Evolutionary conservation across 2,888 invertebrate species (phyloP).

Genomic region (Platycheirus rosarum): DNA sequence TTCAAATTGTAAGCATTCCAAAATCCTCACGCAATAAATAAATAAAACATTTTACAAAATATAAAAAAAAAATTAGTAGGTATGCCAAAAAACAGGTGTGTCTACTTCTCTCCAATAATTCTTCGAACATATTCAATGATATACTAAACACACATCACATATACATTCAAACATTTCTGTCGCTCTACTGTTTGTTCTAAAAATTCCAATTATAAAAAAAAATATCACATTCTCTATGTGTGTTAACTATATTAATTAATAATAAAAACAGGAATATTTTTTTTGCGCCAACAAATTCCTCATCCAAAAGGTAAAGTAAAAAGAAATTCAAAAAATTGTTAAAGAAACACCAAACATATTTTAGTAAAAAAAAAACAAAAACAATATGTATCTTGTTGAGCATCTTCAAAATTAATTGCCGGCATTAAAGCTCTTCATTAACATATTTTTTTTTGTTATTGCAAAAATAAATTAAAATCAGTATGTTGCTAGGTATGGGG

Average conservation of each 20-base stretch:
- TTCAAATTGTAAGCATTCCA: slow-evolving; percentile 49
- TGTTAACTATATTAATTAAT: slow-evolving; percentile 72
- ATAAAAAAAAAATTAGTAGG: slow-evolving; percentile 26
- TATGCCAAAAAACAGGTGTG: slow-evolving; percentile 67
- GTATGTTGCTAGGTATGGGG: slow-evolving; percentile 4
- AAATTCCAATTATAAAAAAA: slow-evolving; percentile 55
- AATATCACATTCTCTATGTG: slow-evolving; percentile 59
- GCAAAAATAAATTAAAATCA: slow-evolving; percentile 41
- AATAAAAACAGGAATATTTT: slow-evolving; percentile 69
- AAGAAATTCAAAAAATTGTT: slow-evolving; percentile 28
- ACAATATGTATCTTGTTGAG: slow-evolving; percentile 57
- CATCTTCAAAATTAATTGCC: slow-evolving; percentile 73
- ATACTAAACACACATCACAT: too few relatives aligned
- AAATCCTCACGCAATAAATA: slow-evolving; percentile 62
- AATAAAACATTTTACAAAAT: slow-evolving; percentile 57
- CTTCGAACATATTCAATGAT: not conserved
- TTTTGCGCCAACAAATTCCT: slow-evolving; percentile 46
- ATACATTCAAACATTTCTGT: not conserved
- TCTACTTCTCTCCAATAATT: slow-evolving; percentile 38
- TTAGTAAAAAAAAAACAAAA: slow-evolving; percentile 38
- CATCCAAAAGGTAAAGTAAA: slow-evolving; percentile 19
- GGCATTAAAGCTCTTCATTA: slow-evolving; percentile 72
- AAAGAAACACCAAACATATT: slow-evolving; percentile 36
- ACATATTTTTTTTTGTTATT: slow-evolving; percentile 55
- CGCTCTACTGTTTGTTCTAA: slow-evolving; percentile 32